Evolutionary conservation across 2,888 invertebrate genomes (phyloP).

Genomic region (Pogonocherus hispidulus): DNA sequence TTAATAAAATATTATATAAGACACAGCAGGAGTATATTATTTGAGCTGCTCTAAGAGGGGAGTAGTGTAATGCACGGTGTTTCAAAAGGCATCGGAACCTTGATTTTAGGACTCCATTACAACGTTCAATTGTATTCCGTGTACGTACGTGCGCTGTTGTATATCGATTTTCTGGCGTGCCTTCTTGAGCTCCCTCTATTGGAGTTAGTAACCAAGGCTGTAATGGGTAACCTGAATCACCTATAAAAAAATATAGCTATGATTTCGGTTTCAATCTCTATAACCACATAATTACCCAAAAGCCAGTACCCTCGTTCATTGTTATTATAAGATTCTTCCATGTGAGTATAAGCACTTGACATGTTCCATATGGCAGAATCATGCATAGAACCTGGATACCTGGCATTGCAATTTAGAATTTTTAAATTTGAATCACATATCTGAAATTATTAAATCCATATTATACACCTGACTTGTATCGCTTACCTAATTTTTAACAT

Average conservation of each 20-base stretch:
- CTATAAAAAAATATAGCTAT: constrained; percentile 38
- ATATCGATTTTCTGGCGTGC: constrained; percentile 21
- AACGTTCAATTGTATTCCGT: constrained; percentile 38
- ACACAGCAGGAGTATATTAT: too few relatives aligned
- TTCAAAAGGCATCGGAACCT: constrained; percentile 39
- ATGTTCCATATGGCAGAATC: constrained; percentile 29
- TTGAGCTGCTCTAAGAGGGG: too few relatives aligned
- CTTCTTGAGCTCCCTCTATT: constrained; percentile 26
- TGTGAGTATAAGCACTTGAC: constrained; percentile 12
- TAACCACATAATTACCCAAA: not conserved
- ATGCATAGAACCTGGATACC: constrained; percentile 29
- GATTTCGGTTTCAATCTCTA: not conserved
- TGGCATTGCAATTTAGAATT: constrained; percentile 27
- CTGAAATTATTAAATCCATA: not conserved
- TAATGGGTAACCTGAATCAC: too few relatives aligned
- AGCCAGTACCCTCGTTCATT: constrained; percentile 9
- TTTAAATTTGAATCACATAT: constrained; percentile 26
- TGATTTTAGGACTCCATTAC: constrained; percentile 35
- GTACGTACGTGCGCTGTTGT: too few relatives aligned
- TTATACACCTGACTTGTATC: too few relatives aligned
- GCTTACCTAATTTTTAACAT: too few relatives aligned
- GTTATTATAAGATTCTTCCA: not conserved
- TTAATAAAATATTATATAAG: too few relatives aligned
- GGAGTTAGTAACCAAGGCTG: constrained; percentile 40
- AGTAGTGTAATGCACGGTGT: not conserved